phyloP scores from a whole-genome alignment of 1,140 invertebrate genomes.

The Pogonus chalceus region DNA sequence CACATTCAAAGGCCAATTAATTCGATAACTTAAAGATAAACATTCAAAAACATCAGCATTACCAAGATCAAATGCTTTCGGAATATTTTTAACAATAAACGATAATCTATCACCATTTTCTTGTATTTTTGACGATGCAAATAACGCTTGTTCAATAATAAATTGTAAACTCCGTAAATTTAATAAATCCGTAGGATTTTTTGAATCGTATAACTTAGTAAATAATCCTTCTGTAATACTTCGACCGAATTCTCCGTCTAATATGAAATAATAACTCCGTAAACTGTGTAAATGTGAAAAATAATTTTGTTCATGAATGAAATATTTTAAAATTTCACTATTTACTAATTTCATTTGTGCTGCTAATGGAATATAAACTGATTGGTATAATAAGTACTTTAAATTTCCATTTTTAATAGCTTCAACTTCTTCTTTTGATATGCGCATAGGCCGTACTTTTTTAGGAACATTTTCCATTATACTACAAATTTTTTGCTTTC shows the following conservation, averaged over 20 bases:
- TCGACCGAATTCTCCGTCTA: conserved; percentile 65
- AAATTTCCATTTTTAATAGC: conserved; percentile 21
- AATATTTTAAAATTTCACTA: conserved; percentile 58
- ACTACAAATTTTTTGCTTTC: conserved; percentile 18
- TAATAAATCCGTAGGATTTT: conserved; percentile 52
- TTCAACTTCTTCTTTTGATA: conserved; percentile 1
- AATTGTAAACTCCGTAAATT: conserved; percentile 55
- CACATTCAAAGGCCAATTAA: conserved; percentile 67
- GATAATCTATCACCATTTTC: conserved; percentile 46
- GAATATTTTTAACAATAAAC: conserved; percentile 45
- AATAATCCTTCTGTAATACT: conserved; percentile 57
- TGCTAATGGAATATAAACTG: conserved; percentile 53
- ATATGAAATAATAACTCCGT: conserved; percentile 61
- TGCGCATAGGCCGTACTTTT: conserved; percentile 2
- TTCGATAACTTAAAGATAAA: conserved; percentile 54
- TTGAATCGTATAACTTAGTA: conserved; percentile 46
- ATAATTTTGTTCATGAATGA: conserved; percentile 53
- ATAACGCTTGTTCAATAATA: conserved; percentile 50
- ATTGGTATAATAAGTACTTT: conserved; percentile 46
- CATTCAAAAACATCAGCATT: conserved; percentile 54
- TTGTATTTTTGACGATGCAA: conserved; percentile 36
- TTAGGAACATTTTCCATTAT: conserved; percentile 5
- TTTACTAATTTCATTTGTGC: conserved; percentile 57
- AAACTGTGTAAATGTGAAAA: conserved; percentile 58
- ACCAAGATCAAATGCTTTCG: conserved; percentile 45